A percentile compares a stretch with the other conserved stretches of the same genome.
phyloP scores from a whole-genome alignment of 2,113 vertebrate species.

The Vulpes ferrilata region DNA sequence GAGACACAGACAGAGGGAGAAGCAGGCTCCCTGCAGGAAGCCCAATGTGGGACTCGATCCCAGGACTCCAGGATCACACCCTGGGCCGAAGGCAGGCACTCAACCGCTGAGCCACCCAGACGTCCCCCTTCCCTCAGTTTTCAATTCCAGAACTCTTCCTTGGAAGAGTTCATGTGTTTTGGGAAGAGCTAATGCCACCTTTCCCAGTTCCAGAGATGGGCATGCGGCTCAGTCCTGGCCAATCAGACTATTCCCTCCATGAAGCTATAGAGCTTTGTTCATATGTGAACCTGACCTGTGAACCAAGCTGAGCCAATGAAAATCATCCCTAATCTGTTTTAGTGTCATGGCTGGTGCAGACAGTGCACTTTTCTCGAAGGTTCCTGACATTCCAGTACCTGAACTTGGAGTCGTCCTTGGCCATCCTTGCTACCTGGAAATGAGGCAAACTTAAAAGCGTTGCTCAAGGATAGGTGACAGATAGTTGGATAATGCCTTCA shows the following conservation, averaged over 20 bases:
- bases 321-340: neutral
- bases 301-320: neutral
- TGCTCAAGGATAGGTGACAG: neutral
- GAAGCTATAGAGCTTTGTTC: neutral
- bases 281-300: neutral
- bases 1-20: too few relatives aligned
- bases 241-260: neutral
- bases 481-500: neutral
- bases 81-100: too few relatives aligned
- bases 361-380: neutral
- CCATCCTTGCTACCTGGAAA: neutral
- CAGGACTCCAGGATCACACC: too few relatives aligned
- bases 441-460: neutral
- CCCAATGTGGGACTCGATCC: too few relatives aligned
- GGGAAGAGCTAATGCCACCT: neutral
- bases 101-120: too few relatives aligned
- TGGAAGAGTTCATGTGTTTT: neutral
- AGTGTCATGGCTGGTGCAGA: neutral
- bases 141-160: neutral
- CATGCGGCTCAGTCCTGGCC: neutral
- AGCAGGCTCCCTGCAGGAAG: too few relatives aligned
- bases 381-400: neutral
- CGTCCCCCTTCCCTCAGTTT: neutral
- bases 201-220: neutral
- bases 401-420: neutral